phyloP scores from a whole-genome alignment of 2,113 vertebrate species.

The Apus apus region DNA sequence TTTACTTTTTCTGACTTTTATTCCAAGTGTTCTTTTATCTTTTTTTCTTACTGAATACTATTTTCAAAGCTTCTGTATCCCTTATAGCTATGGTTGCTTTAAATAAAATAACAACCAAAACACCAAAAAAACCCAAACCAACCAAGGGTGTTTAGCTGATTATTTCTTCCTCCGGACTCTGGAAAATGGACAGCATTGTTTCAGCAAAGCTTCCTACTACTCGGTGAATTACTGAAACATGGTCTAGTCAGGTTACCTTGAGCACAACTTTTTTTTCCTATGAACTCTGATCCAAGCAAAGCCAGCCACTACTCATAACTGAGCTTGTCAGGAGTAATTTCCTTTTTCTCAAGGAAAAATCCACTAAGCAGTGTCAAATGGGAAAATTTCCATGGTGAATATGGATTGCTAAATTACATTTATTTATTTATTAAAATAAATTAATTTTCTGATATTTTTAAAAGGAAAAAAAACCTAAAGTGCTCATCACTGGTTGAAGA shows the following conservation, averaged over 20 bases:
- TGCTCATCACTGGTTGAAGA: not conserved
- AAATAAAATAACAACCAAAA: not conserved
- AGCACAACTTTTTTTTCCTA: slow-evolving; percentile 40
- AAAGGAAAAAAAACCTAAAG: not conserved
- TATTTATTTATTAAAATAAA: not conserved
- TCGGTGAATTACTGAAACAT: not conserved
- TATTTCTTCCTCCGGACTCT: not conserved
- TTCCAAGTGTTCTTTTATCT: not conserved
- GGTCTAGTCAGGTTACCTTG: not conserved
- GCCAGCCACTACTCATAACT: slow-evolving; percentile 35
- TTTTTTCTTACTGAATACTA: not conserved
- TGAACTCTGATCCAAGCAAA: slow-evolving; percentile 35
- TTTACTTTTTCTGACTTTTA: not conserved
- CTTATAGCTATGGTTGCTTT: not conserved
- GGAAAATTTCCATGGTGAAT: slow-evolving; percentile 18
- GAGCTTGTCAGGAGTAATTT: slow-evolving; percentile 50
- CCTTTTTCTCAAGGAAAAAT: slow-evolving; percentile 55
- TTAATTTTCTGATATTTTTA: not conserved
- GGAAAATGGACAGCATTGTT: not conserved
- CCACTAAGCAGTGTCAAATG: slow-evolving; percentile 15
- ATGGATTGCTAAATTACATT: slow-evolving; percentile 13
- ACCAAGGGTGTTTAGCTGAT: not conserved
- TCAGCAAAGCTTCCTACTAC: not conserved
- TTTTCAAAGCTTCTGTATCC: not conserved
- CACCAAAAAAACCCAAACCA: not conserved